Evolutionary conservation across 2,888 invertebrate genomes (phyloP), one percentile per base, ranked within the genome.

Genomic region (Dryobotodes eremita): DNA sequence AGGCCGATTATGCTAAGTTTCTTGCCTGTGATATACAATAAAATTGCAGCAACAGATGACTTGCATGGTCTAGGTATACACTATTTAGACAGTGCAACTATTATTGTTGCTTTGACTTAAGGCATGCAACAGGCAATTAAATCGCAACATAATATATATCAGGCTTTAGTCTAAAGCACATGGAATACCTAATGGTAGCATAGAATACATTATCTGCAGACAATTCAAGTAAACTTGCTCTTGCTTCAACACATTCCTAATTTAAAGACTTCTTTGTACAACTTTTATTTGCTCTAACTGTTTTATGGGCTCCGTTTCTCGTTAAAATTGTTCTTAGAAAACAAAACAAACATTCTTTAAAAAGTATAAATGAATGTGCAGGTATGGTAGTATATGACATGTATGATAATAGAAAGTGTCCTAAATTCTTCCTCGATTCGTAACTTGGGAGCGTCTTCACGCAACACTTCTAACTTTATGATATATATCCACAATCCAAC

Each of bases 341-440:
- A 82, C 64, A 77, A 68, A 75, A 72, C 71, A 72, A 86, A 70
- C 83, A 86, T 77, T 71, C 31, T 72, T 64, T 8, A 53, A 46
- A 36, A 26, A 46, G 53, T n/a, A 48, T 69, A 62, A 36, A 65
- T 61, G 83, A 75, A 75, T 83, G 65, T 79, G 61, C 71, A 48
- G 70, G 80, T 85, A 75, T 53, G 48, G 42, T 17, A 50, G 53
- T 86, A n/a, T 71, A 71, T 72, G 76, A 70, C 72, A 59, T 65
- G 75, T 64, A 64, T 73, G 78, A 71, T 31, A 71, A 69, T 79
- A 86, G 84, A 85, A 85, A 85, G 84, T 68, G 84, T 68, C 71
- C 84, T 65, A 68, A 79, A 85, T 85, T 57, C 73, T 79, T 79
- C 42, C 64, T 69, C 64, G 31, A 82, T 73, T 80, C 42, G 71